phyloP scores from a whole-genome alignment of 2,888 invertebrate species.

The Chymomyza caudatula region DNA sequence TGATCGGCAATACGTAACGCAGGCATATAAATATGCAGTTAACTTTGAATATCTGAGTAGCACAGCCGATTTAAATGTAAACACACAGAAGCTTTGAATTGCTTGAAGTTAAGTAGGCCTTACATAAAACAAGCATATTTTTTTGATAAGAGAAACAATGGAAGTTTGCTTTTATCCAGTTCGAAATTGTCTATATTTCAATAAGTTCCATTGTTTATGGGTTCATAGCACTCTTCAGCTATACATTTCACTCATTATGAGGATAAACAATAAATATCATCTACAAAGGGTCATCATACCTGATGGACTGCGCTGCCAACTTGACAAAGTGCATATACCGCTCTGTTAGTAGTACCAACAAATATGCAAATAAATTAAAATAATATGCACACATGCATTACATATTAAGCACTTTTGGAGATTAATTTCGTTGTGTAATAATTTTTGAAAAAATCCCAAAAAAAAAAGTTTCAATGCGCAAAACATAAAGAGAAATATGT shows the following conservation, averaged over 20 bases:
- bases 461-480: background rate
- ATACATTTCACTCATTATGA: background rate
- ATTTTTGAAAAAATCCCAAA: conserved; percentile 34
- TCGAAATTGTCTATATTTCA: background rate
- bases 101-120: no score
- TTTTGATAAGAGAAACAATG: no score
- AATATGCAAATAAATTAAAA: background rate
- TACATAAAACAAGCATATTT: no score
- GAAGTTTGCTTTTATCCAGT: background rate
- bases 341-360: background rate
- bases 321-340: background rate
- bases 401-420: background rate
- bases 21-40: no score
- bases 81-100: no score
- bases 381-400: background rate
- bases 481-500: background rate
- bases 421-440: conserved; percentile 49
- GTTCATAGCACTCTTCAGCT: background rate
- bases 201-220: background rate
- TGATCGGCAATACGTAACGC: no score
- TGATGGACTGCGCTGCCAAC: background rate
- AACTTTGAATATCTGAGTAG: no score
- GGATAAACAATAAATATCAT: background rate
- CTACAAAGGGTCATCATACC: background rate
- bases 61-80: no score